Base-by-base conservation (phyloP, 2,797 vertebrate species). In the Pangasius krempfi region DNA sequence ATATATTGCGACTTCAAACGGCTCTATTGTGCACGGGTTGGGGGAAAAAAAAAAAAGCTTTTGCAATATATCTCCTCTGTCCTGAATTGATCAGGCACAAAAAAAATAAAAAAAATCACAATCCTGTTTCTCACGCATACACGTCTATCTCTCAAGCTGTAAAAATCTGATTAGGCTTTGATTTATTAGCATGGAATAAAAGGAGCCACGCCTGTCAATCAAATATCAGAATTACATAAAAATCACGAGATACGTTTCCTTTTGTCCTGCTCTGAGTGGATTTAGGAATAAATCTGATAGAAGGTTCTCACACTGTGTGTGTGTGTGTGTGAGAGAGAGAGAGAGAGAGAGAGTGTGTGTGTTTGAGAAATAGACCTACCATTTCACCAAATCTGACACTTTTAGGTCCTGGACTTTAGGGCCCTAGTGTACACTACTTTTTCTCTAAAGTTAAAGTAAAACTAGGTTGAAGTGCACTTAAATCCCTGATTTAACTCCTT, bases 401-500 rank as follows among this genome's bases (percentile, higher is more conserved):
- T 72, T 8, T 72, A 37, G 25, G 9, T 79, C 47, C n/a, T 30
- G 50, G n/a, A 30, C 14, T 16, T 30, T 50, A 30, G 5, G 44
- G 13, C 47, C 47, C n/a, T 27, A 47, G 14, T 83, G 60, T 40
- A 66, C 82, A 50, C 40, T 47, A 14, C 33, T 50, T 50, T 84
- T 47, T 72, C 16, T 37, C 9, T 72, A 50, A 85, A 88, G 13
- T 79, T 18, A 84, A 56, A 58, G 22, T 83, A 27, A 83, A 88
- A 90, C 73, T 66, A 80, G 44, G 62, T 70, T 87, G 85, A 83
- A 86, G 70, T 89, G 75, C 86, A 76, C 64, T 50, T 58, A 52
- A 56, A 60, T 83, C 68, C 68, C 92, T 91, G 91, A 88, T 86
- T 40, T n/a, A 76, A 86, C 85, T 87, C 75, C 87, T 85, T 91